Percentiles rank a stretch among this genome's conserved stretches.
Conservation (phyloP, 2,888 invertebrate species). For the Eurytoma adleriae region DNA sequence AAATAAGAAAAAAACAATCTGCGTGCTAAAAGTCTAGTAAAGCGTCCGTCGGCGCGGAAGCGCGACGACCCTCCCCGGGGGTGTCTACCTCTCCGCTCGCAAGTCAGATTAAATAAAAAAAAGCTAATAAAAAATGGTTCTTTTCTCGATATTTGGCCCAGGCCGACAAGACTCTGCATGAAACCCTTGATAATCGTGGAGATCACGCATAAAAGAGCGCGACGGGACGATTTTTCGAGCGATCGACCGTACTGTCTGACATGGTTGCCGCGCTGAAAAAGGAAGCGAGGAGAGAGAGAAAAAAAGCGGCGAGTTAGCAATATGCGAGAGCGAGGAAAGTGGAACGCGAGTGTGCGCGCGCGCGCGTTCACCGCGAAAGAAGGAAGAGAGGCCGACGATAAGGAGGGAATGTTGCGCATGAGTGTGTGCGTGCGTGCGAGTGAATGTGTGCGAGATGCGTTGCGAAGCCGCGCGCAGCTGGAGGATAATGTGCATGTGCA, state of each 20-base stretch:
- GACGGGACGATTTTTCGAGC: constrained; percentile 46
- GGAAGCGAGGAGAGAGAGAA: neutral
- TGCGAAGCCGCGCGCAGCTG: neutral
- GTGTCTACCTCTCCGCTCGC: neutral
- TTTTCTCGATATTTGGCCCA: constrained; percentile 41
- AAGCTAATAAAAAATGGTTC: constrained; percentile 34
- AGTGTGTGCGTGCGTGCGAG: neutral
- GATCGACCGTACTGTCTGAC: constrained; percentile 13
- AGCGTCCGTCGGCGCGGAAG: neutral
- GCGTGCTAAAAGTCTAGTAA: neutral
- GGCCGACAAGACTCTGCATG: constrained; percentile 47
- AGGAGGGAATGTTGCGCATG: neutral
- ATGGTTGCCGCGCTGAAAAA: neutral
- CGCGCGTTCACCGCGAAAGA: neutral
- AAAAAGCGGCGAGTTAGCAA: constrained; percentile 5
- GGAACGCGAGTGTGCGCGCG: neutral
- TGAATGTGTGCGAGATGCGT: neutral
- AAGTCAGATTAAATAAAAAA: constrained; percentile 14
- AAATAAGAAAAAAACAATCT: too few relatives aligned
- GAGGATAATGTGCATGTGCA: constrained; percentile 43
- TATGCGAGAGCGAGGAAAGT: constrained; percentile 6
- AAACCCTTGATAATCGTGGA: constrained; percentile 44
- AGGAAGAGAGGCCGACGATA: neutral
- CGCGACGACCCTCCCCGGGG: neutral
- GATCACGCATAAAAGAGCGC: constrained; percentile 36